Conservation (phyloP, 1,140 invertebrate genomes). For the Zaprionus inermis region DNA sequence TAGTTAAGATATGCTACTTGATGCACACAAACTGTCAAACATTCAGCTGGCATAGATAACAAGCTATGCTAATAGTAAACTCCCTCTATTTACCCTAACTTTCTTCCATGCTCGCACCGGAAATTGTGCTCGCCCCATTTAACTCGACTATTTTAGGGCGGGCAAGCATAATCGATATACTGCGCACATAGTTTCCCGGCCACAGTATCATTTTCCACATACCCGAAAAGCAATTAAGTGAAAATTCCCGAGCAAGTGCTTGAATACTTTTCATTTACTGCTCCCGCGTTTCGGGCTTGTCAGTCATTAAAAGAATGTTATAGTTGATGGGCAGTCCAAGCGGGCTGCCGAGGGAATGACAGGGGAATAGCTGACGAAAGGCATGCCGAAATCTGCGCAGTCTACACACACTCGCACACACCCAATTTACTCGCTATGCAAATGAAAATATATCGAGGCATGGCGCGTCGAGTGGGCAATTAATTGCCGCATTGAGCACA, state of each 20-base stretch:
- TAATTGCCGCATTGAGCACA: slow-evolving; percentile 55
- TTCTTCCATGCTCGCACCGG: slow-evolving; percentile 13
- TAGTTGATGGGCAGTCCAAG: slow-evolving; percentile 61
- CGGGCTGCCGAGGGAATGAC: no score
- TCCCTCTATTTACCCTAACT: background rate
- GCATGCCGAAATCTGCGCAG: slow-evolving; percentile 37
- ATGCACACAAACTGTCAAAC: background rate
- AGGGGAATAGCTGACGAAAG: background rate
- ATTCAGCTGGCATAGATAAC: background rate
- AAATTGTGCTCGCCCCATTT: slow-evolving; percentile 25
- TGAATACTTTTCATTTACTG: slow-evolving; percentile 44
- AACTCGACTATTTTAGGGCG: background rate
- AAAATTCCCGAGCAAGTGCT: slow-evolving; percentile 44
- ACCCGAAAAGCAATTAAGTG: slow-evolving; percentile 45
- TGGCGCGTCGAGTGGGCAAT: slow-evolving; percentile 38
- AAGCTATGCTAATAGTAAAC: background rate
- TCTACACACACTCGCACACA: slow-evolving; percentile 23
- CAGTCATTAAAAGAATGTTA: slow-evolving; percentile 53
- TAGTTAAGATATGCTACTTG: background rate
- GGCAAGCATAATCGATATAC: background rate
- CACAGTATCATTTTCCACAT: slow-evolving; percentile 47
- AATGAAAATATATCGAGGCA: slow-evolving; percentile 47
- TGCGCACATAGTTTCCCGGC: background rate
- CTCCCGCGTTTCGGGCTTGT: background rate
- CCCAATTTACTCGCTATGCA: slow-evolving; percentile 43